A percentile compares a stretch with the other conserved stretches of the same genome.
Conservation (phyloP, 2,113 vertebrate species). For the Colius striatus region DNA sequence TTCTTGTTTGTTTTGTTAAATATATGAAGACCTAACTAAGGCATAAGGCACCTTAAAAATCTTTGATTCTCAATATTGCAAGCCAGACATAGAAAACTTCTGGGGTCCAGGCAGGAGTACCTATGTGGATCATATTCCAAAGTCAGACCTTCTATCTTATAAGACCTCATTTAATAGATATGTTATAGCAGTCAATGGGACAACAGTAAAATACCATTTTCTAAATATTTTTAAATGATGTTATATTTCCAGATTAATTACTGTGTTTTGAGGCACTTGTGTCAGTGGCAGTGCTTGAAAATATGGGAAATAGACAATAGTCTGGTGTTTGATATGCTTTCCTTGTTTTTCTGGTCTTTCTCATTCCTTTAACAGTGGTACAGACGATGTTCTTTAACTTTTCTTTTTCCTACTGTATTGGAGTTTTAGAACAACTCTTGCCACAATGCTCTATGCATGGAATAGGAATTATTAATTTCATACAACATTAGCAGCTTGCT, state of each 20-base stretch:
- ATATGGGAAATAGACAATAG: background rate
- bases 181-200: background rate
- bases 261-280: background rate
- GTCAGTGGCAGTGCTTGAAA: background rate
- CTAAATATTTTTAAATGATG: background rate
- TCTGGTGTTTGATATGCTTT: background rate
- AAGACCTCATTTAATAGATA: background rate
- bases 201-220: background rate
- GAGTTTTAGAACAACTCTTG: background rate
- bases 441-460: background rate
- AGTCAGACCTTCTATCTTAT: background rate
- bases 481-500: background rate
- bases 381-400: background rate
- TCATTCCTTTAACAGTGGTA: background rate
- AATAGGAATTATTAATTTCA: conserved; percentile 27
- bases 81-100: background rate
- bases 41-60: background rate
- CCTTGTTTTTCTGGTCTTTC: background rate
- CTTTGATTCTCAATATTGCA: background rate
- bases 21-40: background rate
- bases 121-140: no score
- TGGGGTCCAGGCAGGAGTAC: no score
- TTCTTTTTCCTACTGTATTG: background rate
- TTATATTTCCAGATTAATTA: background rate
- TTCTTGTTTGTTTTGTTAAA: background rate